These are phyloP conservation scores for Sebastes schlegelii DNA, from an alignment of 2,113 vertebrate species.

Conservation along the genomic window DNA sequence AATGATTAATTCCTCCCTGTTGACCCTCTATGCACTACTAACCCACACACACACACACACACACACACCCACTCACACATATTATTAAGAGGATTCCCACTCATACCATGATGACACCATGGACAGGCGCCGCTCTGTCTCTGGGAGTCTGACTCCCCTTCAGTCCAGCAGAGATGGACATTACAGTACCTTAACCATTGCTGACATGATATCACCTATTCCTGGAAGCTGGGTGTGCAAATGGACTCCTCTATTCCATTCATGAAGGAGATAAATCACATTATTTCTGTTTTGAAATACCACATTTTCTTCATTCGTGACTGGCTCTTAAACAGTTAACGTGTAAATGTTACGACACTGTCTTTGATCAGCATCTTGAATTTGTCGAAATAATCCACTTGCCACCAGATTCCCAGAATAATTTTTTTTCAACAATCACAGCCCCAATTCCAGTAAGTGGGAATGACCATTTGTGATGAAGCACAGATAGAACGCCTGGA, in stretches of 20 bases:
- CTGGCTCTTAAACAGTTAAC: constrained; percentile 5
- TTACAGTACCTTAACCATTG: constrained; percentile 49
- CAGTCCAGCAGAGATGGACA: constrained; percentile 60
- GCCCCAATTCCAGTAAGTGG: constrained; percentile 57
- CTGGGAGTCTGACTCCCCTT: constrained; percentile 54
- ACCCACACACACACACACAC: constrained; percentile 6
- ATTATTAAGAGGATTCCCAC: constrained; percentile 73
- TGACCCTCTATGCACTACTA: constrained; percentile 2
- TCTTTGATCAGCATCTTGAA: constrained; percentile 42
- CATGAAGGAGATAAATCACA: constrained; percentile 34
- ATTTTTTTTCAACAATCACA: constrained; percentile 9
- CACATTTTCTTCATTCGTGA: constrained; percentile 36
- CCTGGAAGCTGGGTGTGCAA: constrained; percentile 67
- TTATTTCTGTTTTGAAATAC: constrained; percentile 51
- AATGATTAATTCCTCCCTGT: constrained; percentile 55
- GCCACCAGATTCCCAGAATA: constrained; percentile 56
- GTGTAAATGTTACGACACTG: neutral
- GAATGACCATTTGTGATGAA: constrained; percentile 32
- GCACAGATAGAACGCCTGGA: constrained; percentile 17
- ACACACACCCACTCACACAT: constrained; percentile 9
- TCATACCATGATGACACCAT: constrained; percentile 72
- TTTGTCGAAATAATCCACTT: constrained; percentile 41
- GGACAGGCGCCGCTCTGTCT: constrained; percentile 77
- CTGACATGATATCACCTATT: constrained; percentile 65
- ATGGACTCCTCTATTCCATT: constrained; percentile 19